Percentiles rank a stretch among this genome's conserved stretches.
These are phyloP conservation scores for Caenorhabditis doughertyi DNA, from an alignment of 2,888 invertebrate species.

Conservation along the genomic window DNA sequence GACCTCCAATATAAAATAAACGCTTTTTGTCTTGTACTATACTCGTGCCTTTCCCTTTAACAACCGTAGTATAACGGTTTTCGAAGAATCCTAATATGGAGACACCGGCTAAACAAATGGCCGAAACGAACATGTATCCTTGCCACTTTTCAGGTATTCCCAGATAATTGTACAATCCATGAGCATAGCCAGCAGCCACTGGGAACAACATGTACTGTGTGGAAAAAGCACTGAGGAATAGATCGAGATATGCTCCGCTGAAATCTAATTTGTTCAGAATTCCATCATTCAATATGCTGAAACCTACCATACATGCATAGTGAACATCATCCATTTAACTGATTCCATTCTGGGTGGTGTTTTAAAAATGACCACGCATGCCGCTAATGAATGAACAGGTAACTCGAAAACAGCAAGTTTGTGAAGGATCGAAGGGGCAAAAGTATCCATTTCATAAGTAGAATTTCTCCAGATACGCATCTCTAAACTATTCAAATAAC, in stretches of 20 bases:
- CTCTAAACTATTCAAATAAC: too few relatives aligned
- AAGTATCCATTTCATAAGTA: conserved; percentile 21
- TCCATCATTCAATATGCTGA: too few relatives aligned
- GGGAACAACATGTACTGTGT: conserved; percentile 40
- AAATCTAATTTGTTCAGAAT: too few relatives aligned
- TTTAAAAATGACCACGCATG: conserved; percentile 26
- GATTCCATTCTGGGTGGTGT: conserved; percentile 35
- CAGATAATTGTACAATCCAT: conserved; percentile 6
- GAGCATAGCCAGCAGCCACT: conserved; percentile 29
- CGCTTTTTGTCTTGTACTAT: neutral
- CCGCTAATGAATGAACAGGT: conserved; percentile 19
- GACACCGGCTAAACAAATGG: conserved; percentile 28
- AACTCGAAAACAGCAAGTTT: conserved; percentile 20
- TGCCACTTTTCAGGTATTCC: conserved; percentile 35
- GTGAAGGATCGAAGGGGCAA: conserved; percentile 47
- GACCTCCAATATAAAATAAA: conserved; percentile 20
- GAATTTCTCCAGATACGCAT: conserved; percentile 50
- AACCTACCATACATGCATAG: conserved; percentile 36
- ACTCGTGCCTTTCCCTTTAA: neutral
- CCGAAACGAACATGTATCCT: conserved; percentile 34
- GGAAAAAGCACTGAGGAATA: conserved; percentile 44
- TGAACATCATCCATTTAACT: conserved; percentile 49
- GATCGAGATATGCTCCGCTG: conserved; percentile 49
- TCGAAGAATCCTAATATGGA: conserved; percentile 38
- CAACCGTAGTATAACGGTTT: conserved; percentile 15